Percentiles rank a stretch among this genome's conserved stretches.
phyloP scores from a whole-genome alignment of 2,888 invertebrate species.

The Nymphalis c-album region DNA sequence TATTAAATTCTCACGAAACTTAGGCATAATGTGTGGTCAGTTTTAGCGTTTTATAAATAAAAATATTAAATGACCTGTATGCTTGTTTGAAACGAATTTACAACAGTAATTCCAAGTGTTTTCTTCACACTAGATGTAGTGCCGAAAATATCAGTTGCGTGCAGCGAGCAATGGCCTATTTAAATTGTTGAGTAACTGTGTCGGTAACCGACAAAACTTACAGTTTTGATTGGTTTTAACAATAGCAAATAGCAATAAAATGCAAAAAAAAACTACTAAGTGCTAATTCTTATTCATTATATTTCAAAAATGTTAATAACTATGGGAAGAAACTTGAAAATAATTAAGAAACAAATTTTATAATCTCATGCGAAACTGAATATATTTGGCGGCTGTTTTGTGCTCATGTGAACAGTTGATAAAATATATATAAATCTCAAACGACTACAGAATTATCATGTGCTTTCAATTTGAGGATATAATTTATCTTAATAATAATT shows the following conservation, averaged over 20 bases:
- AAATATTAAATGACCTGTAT: too few relatives aligned
- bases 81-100: neutral
- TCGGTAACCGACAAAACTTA: slow-evolving; percentile 29
- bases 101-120: neutral
- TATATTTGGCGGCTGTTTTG: too few relatives aligned
- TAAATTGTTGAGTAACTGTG: slow-evolving; percentile 47
- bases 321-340: too few relatives aligned
- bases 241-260: neutral
- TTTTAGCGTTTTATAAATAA: too few relatives aligned
- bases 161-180: slow-evolving; percentile 59
- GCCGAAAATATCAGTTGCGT: slow-evolving; percentile 48
- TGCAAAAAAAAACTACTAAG: neutral
- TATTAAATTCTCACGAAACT: neutral
- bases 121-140: slow-evolving; percentile 19
- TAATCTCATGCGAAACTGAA: too few relatives aligned
- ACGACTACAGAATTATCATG: too few relatives aligned
- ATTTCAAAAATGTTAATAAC: neutral
- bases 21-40: neutral
- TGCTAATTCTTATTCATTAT: neutral
- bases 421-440: too few relatives aligned
- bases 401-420: too few relatives aligned
- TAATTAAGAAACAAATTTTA: too few relatives aligned
- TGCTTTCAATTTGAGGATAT: too few relatives aligned
- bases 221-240: slow-evolving; percentile 27
- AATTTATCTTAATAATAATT: too few relatives aligned